Evolutionary conservation across 1,140 invertebrate species (phyloP), one percentile per base, ranked within the genome.

Genomic region (Bilobella aurantiaca): DNA sequence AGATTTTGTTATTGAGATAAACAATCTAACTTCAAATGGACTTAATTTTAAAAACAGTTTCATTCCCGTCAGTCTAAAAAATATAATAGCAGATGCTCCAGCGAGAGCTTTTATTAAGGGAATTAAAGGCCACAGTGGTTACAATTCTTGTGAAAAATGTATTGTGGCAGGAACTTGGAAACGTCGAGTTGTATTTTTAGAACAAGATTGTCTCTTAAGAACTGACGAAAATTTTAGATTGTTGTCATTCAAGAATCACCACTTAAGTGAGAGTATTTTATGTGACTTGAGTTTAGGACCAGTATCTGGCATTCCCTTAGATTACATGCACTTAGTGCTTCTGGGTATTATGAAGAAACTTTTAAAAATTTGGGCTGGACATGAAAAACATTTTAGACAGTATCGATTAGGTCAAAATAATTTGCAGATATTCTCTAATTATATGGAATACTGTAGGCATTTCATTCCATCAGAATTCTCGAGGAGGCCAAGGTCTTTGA

Each of bases 401-500:
- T 63, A 16, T n/a, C 8, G 21, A 47, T 21, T 23, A 56, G 32
- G 18, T 8, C 8, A 27, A 68, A 29, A 27, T 57, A 73, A 56
- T n/a, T 2, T 3, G 66, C 66, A 34, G 42, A 32, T 29, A 32
- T 65, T 2, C 27, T 23, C 5, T 65, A 66, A 34, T 30, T 63
- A 37, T 28, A 37, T n/a, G n/a, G n/a, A n/a, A n/a, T n/a, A n/a
- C n/a, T n/a, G n/a, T n/a, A n/a, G n/a, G n/a, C n/a, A n/a, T n/a
- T n/a, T n/a, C n/a, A 23, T 30, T 69, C 75, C 78, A 23, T 29
- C n/a, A 32, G 77, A 81, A 68, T 81, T 79, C 76, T 57, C 61
- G 56, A 64, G 78, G 65, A 77, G 78, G 66, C 75, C 78, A 8
- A 68, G 78, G 58, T 47, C 65, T 29, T 63, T 81, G 1, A 42